Evolutionary conservation across 2,113 vertebrate genomes (phyloP).

Genomic region (Polyodon spathula): DNA sequence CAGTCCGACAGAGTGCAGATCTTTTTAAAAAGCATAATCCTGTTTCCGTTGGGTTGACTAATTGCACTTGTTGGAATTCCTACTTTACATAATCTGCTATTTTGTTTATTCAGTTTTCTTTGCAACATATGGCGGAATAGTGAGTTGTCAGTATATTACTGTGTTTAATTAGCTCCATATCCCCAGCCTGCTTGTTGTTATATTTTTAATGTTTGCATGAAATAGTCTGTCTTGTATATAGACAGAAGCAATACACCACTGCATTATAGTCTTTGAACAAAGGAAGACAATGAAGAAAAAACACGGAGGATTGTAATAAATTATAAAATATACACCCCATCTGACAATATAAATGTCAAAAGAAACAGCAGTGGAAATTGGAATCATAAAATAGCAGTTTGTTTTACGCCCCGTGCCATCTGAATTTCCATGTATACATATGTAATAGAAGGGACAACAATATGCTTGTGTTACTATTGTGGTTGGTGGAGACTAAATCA

Average conservation of each 20-base stretch:
- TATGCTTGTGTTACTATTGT: slow-evolving; percentile 12
- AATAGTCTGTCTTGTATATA: too few relatives aligned
- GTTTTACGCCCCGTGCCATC: background rate
- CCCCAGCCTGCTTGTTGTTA: too few relatives aligned
- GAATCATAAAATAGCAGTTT: background rate
- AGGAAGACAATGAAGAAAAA: background rate
- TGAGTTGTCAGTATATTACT: too few relatives aligned
- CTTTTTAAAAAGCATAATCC: slow-evolving; percentile 8
- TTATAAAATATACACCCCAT: too few relatives aligned
- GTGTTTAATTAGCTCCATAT: too few relatives aligned
- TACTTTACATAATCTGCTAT: too few relatives aligned
- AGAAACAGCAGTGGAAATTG: background rate
- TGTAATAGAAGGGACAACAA: too few relatives aligned
- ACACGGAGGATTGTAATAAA: background rate
- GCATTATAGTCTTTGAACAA: too few relatives aligned
- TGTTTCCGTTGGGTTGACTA: background rate
- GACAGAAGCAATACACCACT: too few relatives aligned
- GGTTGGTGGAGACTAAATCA: background rate
- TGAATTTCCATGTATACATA: slow-evolving; percentile 12
- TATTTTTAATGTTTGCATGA: too few relatives aligned
- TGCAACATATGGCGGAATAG: too few relatives aligned
- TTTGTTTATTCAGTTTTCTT: too few relatives aligned
- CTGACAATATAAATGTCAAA: background rate
- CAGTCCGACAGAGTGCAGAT: slow-evolving; percentile 29
- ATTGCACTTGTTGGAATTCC: background rate